Base-by-base conservation (phyloP, 2,113 vertebrate species). In the Bolborhynchus lineola region DNA sequence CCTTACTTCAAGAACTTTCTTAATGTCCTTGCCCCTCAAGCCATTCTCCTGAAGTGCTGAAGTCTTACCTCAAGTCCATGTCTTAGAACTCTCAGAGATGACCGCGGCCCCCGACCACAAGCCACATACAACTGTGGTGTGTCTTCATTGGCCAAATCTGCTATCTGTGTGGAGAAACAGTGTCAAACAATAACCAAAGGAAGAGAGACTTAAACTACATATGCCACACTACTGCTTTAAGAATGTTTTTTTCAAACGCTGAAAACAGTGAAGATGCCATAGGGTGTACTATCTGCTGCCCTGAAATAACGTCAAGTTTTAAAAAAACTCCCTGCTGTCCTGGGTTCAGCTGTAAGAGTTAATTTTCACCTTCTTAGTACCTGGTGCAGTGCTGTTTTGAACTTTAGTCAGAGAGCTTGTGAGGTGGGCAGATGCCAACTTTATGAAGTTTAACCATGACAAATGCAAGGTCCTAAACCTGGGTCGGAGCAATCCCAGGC, bases 111-210 rank as follows among this genome's bases (percentile, higher is more conserved):
- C 77, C 99, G 98, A 52, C 99, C 99, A 95, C 99, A 99, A 33
- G 99, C 98, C 49, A 99, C 99, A 47, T 99, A 99, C 24, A 99
- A 86, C 94, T 99, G 99, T 35, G 99, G 99, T n/a, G 99, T 99
- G 93, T 99, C 99, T 95, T 99, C 99, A 95, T 99, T 99, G 71
- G 99, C 99, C 97, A 99, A 97, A 98, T 99, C 99, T 17, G 99
- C 99, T 96, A 99, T 99, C 99, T 99, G 96, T 18, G 47, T 10
- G 81, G 23, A 84, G 39, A 91, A 59, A 72, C 7, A n/a, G 70
- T 1, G 4, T 65, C 52, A 89, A 71, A 79, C 14, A 46, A 14
- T 2, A 55, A 1, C 16, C 11, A 16, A 0, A 4, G 83, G 26
- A 67, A 1, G 1, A 67, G 19, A 33, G 74, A 78, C 47, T 16